Evolutionary conservation across 2,888 invertebrate species (phyloP), one percentile per base, ranked within the genome.

Genomic region (Microdon myrmicae): DNA sequence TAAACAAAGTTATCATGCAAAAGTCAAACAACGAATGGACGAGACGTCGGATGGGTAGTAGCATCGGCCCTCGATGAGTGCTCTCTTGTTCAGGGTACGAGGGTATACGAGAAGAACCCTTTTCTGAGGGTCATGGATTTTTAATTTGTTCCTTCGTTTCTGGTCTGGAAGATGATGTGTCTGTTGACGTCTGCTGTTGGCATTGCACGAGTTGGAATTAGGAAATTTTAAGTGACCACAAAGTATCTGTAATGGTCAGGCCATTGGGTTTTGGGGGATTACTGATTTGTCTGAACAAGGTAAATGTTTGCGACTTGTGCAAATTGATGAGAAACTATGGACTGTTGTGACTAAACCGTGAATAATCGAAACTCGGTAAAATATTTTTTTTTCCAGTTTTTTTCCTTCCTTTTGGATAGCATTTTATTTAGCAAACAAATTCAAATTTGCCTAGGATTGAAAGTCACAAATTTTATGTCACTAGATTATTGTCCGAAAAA

Each of bases 21-120:
- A 64, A 64, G 64, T 64, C 64, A 64, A 64, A 64, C 64, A 64
- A 64, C 58, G 64, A 64, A 64, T 64, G 58, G 64, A 58, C 64
- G 64, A 64, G 64, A 64, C 64, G 53, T 58, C 58, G 64, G 47
- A 64, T 58, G 37, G 37, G 37, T 58, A 58, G 32, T 38, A 38
- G 20, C 49, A 17, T 25, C 19, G 6, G 26, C 19, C 26, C 7
- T 16, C 12, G 10, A 19, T 19, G 29, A 12, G 29, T 17, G 13
- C 35, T 26, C 28, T 34, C 12, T 10, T 26, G 14, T 10, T 17
- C n/a, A 3, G 22, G 22, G 22, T 19, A 26, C 17, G 43, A 19
- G 14, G 22, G 12, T n/a, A 26, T 4, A 28, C 26, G 19, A 19
- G 10, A 8, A 43, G 16, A 64, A 38, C 58, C 64, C 51, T 58